Base-by-base conservation (phyloP, 2,797 vertebrate genomes). In the Pelodytes ibericus region DNA sequence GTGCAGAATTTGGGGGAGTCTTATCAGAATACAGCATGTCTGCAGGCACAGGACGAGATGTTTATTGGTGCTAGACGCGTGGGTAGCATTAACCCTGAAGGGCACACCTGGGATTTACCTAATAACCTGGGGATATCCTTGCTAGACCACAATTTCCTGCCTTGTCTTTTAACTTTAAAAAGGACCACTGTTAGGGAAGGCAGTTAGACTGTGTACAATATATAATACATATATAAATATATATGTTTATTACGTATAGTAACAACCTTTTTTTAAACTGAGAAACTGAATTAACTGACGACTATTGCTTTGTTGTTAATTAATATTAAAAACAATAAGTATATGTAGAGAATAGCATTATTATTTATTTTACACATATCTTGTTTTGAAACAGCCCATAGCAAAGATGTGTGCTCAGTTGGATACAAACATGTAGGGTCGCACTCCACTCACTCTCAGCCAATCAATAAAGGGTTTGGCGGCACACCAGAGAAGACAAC, bases 111-210 rank as follows among this genome's bases (percentile, higher is more conserved):
- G 56, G 26, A 58, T 73, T 73, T 22, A 68, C 44, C 57, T 72
- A 29, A 62, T 62, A 26, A 57, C 76, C 70, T 69, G 20, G 44
- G 64, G 76, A 56, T 69, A 44, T 79, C 59, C 63, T 56, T 57
- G 41, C 27, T 51, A 59, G 7, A 72, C 70, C 71, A 73, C 64
- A 73, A 56, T 22, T 79, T 73, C 76, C 71, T 73, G 64, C 64
- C 24, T 61, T 26, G 30, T 49, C 27, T 25, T 53, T 51, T 24
- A 27, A 31, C 18, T 71, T 30, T 56, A 77, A 44, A 70, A 31
- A 71, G 11, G 0, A 30, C 30, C 29, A 56, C 20, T 69, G 66
- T 69, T 56, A 13, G 18, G n/a, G 6, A 27, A 22, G 44, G 25
- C 26, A 65, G 36, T 49, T 49, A 13, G 20, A 24, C 39, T 20